Percentiles rank a stretch among this genome's conserved stretches.
These are phyloP conservation scores for Chesias legatella DNA, from an alignment of 2,888 invertebrate genomes.

Conservation along the genomic window DNA sequence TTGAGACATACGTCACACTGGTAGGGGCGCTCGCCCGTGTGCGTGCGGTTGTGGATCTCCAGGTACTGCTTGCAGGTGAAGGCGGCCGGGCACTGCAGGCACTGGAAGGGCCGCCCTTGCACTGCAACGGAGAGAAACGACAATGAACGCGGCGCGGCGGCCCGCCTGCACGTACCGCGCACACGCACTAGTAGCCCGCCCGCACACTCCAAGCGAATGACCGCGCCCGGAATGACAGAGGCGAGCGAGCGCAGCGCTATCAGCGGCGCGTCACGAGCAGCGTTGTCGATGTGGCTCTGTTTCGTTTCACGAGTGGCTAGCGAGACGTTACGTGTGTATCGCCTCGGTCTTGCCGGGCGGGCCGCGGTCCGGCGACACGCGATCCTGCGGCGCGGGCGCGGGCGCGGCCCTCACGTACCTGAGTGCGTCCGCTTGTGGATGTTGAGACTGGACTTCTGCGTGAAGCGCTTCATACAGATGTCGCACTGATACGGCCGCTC, in stretches of 20 bases:
- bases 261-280: too few relatives aligned
- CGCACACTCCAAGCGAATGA: constrained; percentile 26
- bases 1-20: constrained; percentile 89
- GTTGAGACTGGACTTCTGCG: constrained; percentile 90
- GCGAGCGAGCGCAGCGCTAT: constrained; percentile 4
- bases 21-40: constrained; percentile 79
- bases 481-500: constrained; percentile 85
- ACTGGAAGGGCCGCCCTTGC: constrained; percentile 81
- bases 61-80: constrained; percentile 81
- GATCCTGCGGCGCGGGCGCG: constrained; percentile 25
- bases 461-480: constrained; percentile 89
- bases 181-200: constrained; percentile 27
- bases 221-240: constrained; percentile 21
- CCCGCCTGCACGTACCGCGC: constrained; percentile 19
- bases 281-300: too few relatives aligned
- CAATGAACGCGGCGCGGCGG: constrained; percentile 35
- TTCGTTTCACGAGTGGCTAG: too few relatives aligned
- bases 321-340: too few relatives aligned
- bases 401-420: constrained; percentile 59
- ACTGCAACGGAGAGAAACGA: constrained; percentile 56
- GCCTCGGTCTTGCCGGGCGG: neutral
- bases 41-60: constrained; percentile 79
- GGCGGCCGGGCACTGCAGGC: constrained; percentile 80
- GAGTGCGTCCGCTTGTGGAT: constrained; percentile 90
- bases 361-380: constrained; percentile 16